Evolutionary conservation across 2,888 invertebrate species (phyloP), one percentile per base, ranked within the genome.

Genomic region (Strigamia crassipes): DNA sequence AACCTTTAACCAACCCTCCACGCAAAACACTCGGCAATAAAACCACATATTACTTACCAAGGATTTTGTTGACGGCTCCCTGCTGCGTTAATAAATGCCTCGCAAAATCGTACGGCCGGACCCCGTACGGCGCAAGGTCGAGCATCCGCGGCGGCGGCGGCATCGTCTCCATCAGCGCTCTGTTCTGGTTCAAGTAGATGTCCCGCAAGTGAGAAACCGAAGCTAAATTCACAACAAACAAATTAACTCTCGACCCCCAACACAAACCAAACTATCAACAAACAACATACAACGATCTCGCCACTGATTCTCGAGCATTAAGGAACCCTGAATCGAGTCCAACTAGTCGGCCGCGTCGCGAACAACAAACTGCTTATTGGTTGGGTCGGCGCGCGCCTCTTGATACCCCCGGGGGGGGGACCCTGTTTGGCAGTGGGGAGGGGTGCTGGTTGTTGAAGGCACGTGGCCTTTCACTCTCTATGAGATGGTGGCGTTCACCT

Each of bases 91-190:
- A 91, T 90, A 96, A 94, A 87, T 96, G 96, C 86, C 95, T 94
- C 6, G 96, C 95, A 86, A 96, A 91, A 89, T 96, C 96, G 85
- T 96, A 96, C 86, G 96, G 96, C 84, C 96, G 90, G 85, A 95
- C 90, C 91, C 89, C 95, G 90, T 90, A 90, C 77, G 88, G 85
- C 66, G 94, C 94, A 84, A 95, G 89, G 87, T 95, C 95, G 86
- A 95, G 88, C 8, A 95, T 90, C 84, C 95, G 90, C 88, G 94
- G 94, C 27, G 82, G 84, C 0, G 93, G 92, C 34, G 92, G 92
- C 73, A 93, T 89, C 38, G 73, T 51, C 4, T 73, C 78, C 10
- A 56, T 41, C 23, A 77, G 18, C 0, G 77, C 73, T 12, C 61
- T 93, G 92, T 86, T 92, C 21, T 56, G 73, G 38, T 78, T 79